Base-by-base conservation (phyloP, 2,797 vertebrate species). In the Sebastes steindachneri region DNA sequence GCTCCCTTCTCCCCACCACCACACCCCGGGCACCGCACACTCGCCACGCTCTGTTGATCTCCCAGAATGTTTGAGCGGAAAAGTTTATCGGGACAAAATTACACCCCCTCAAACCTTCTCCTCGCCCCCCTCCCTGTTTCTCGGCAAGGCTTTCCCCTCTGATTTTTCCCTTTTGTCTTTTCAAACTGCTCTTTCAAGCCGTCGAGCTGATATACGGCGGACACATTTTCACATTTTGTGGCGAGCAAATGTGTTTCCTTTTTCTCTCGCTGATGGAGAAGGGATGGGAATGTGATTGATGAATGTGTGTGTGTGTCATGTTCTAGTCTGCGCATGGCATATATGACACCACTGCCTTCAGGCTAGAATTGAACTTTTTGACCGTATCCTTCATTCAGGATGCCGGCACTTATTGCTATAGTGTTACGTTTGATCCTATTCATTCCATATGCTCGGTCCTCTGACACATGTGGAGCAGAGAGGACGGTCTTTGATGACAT, bases 391-490 rank as follows among this genome's bases (percentile, higher is more conserved):
- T 89, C 81, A 84, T 85, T 88, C 85, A 91, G 89, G 89, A 92
- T 91, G 83, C 82, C 63, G 72, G 75, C 91, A 94, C 85, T 89
- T 91, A 88, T 89, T 89, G 83, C 89, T 91, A 70, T 92, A 85
- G 87, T 91, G 86, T 93, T 93, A 87, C 77, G 83, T 88, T 90
- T 91, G 84, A 88, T 89, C 89, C 86, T 92, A 92, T 94, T 93
- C 82, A 79, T 92, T 93, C 92, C 93, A 94, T 91, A 92, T 94
- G 92, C 79, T 81, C 15, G 23, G 64, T 62, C 78, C 84, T 85
- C 82, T 84, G 77, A 93, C 92, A 92, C 91, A 91, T 92, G 74
- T 88, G 88, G 69, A 88, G 78, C 80, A 57, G 85, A 84, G 85
- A 48, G 77, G 86, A 86, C 48, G 5, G 71, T 85, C 88, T 94